phyloP scores from a whole-genome alignment of 2,113 vertebrate genomes.

The Grus americana region DNA sequence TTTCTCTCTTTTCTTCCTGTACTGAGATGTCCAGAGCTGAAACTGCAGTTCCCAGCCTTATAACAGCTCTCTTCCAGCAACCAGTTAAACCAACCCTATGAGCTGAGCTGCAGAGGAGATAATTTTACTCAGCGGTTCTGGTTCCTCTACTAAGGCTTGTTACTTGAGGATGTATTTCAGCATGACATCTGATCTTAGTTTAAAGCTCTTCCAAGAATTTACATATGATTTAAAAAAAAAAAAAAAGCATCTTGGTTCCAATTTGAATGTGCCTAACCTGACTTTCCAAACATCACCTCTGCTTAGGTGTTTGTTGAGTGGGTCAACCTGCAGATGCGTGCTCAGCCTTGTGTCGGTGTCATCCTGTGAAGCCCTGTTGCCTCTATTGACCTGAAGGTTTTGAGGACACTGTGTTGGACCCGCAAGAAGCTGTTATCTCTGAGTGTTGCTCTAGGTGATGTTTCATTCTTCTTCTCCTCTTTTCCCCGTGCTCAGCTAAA shows the following conservation, averaged over 20 bases:
- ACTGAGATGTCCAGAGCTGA: background rate
- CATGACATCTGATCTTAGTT: background rate
- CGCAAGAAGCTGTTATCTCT: background rate
- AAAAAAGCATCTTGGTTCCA: background rate
- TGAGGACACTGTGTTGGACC: background rate
- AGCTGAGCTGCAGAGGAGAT: background rate
- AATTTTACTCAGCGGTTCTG: background rate
- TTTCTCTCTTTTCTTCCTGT: background rate
- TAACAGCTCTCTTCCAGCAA: background rate
- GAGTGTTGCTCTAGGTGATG: background rate
- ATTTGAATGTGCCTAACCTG: background rate
- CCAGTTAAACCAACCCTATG: background rate
- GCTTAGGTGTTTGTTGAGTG: background rate
- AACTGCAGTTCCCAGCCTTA: background rate
- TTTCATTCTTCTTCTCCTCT: background rate
- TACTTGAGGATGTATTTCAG: background rate
- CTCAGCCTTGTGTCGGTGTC: background rate
- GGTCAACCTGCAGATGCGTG: rapidly evolving
- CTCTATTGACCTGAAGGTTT: background rate
- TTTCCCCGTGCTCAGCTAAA: background rate
- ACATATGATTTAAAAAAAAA: background rate
- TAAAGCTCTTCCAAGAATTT: background rate
- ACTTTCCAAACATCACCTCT: background rate
- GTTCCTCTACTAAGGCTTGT: background rate
- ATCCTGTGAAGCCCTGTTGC: background rate